Percentiles rank a stretch among this genome's conserved stretches.
Evolutionary conservation across 2,113 vertebrate species (phyloP).

Genomic region (Fregetta grallaria): DNA sequence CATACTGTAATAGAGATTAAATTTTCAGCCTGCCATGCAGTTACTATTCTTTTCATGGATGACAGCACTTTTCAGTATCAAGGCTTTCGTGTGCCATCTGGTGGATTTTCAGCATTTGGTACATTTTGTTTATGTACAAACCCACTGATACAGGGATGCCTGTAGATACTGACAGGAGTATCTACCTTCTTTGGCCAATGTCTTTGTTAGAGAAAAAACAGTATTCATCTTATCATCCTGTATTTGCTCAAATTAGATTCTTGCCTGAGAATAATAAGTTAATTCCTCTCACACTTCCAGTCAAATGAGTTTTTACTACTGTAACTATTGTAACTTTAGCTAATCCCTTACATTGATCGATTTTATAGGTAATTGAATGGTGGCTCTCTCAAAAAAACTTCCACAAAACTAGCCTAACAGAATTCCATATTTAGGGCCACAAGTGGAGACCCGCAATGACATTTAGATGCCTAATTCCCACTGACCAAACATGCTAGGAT

Average conservation of each 20-base stretch:
- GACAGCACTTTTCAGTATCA: background rate
- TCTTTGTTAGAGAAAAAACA: background rate
- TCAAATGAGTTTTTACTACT: background rate
- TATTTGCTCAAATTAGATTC: background rate
- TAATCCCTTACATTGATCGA: background rate
- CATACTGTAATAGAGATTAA: background rate
- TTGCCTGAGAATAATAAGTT: background rate
- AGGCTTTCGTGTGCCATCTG: slow-evolving; percentile 70
- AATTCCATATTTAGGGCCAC: background rate
- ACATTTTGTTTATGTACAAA: background rate
- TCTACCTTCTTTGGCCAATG: background rate
- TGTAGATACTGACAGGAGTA: background rate
- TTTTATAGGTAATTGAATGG: background rate
- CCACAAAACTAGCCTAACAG: background rate
- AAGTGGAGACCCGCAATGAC: background rate
- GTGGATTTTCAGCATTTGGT: slow-evolving; percentile 27
- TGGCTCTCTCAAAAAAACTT: background rate
- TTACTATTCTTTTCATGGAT: background rate
- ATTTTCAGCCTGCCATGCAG: background rate
- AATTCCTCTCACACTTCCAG: background rate
- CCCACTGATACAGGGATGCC: background rate
- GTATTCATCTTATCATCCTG: background rate
- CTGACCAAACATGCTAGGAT: background rate
- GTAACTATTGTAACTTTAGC: background rate
- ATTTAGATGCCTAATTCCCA: background rate